Base-by-base conservation (phyloP, 2,888 invertebrate genomes). In the Morinoia aosen region DNA sequence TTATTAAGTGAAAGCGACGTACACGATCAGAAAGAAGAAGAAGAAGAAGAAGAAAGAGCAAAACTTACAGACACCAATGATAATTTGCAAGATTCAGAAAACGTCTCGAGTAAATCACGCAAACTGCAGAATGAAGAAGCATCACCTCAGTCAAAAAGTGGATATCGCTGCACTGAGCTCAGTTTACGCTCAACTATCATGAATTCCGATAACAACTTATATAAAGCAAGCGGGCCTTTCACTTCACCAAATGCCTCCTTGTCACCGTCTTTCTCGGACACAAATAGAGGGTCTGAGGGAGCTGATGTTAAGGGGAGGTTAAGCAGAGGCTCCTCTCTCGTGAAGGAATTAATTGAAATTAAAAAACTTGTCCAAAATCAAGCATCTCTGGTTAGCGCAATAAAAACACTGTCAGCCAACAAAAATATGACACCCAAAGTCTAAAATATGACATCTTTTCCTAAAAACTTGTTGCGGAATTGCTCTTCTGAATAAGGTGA, bases 281-380 rank as follows among this genome's bases (percentile, higher is more conserved):
- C 14, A 40, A 90, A 12, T 14, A 39, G 39, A 4, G 5, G 48
- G n/a, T 40, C 0, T 40, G 90, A 40, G 14, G 90, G 16, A 16
- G 48, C 40, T 40, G 19, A 2, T 12, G 11, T 48, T 16, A 39
- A 40, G 11, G 5, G 39, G 5, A 40, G 90, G 12, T 39, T 33
- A 5, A 93, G 12, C 58, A 93, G 57, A 57, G 33, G 57, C 25
- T 57, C 93, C n/a, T 56, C 33, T 93, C 58, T 93, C 1, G 93
- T 57, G n/a, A 93, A 33, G 57, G 57, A 93, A 93, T 48, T 93
- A 25, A 93, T 12, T 16, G 93, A 93, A 57, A 93, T 93, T 57
- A 56, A 19, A 33, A 48, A 33, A 10, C 48, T 93, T 11, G 33
- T 93, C 14, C 11, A 58, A 57, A 93, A 57, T 48, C 93, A 93